Evolutionary conservation across 2,797 vertebrate species (phyloP), one percentile per base, ranked within the genome.

Genomic region (Gymnopithys bicolor): DNA sequence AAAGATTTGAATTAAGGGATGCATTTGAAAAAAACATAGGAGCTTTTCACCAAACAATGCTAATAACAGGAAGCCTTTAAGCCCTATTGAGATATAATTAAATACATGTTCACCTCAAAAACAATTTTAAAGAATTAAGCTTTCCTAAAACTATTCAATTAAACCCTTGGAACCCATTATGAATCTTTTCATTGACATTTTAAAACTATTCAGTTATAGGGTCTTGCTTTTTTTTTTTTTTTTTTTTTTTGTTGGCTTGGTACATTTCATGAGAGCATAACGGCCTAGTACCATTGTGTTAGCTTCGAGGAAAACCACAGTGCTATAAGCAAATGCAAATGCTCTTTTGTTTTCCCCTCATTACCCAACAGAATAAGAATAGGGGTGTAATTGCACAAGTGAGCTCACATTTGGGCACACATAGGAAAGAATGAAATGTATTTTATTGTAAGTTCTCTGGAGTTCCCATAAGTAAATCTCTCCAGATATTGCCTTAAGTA

Each of bases 111-210:
- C 58, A 90, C 52, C 56, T 87, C 75, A 33, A 84, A 96, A 96
- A 86, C 67, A 3, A 46, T 71, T 87, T 95, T 92, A 79, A 68
- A 91, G 33, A 95, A 90, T 67, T 88, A 90, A 79, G 35, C 84
- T 94, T 84, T 80, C 46, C 76, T 78, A 68, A 71, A 68, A 52
- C 59, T 73, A 74, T 94, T 96, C 53, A 81, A 2, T 63, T 84
- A 93, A 71, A 25, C 75, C 81, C 58, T 90, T 81, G 75, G 74
- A 95, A 93, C 75, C 53, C 60, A 81, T 93, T 94, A 95, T 62
- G 23, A 88, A 67, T 55, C 77, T 46, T 92, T 97, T 96, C 87
- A 94, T 85, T 82, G 96, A 95, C 74, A 87, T 94, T 97, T 97
- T 96, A 87, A 12, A 95, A 48, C 30, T 76, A 79, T 87, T 95